Percentiles rank a stretch among this genome's conserved stretches.
phyloP scores from a whole-genome alignment of 2,797 vertebrate species.

The Melanitta fusca region DNA sequence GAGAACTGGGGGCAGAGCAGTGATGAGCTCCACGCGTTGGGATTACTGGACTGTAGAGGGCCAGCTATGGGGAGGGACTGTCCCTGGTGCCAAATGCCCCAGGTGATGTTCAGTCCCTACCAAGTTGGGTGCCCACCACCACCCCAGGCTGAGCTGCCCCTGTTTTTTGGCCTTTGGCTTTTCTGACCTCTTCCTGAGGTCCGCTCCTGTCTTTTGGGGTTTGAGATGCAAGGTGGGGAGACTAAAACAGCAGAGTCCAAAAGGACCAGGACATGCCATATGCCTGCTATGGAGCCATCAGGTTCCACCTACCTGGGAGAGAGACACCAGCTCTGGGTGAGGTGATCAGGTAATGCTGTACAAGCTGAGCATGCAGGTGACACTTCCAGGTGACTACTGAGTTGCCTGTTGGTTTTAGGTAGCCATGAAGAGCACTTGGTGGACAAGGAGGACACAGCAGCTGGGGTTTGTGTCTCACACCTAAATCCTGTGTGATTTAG shows the following conservation, averaged over 20 bases:
- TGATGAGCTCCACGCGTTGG: background rate
- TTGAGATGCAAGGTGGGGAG: background rate
- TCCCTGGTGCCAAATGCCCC: background rate
- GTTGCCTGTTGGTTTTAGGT: background rate
- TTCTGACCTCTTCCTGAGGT: no score
- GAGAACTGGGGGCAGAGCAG: background rate
- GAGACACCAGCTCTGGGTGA: background rate
- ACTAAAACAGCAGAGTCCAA: background rate
- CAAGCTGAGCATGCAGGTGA: background rate
- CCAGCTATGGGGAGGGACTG: background rate
- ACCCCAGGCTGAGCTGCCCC: background rate
- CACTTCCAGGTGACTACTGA: accelerated
- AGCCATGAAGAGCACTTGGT: accelerated
- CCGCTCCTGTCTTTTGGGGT: background rate
- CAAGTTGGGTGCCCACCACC: accelerated
- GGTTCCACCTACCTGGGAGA: background rate
- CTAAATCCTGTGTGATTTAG: background rate
- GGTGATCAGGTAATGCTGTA: background rate
- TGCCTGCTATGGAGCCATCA: background rate
- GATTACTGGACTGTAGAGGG: no score
- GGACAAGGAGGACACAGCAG: background rate
- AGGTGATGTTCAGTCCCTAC: background rate
- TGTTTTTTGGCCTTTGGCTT: background rate
- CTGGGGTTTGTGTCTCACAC: background rate
- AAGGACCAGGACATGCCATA: accelerated